Percentiles rank a stretch among this genome's conserved stretches.
phyloP scores from a whole-genome alignment of 2,797 vertebrate genomes.

The Danio jaintianensis region DNA sequence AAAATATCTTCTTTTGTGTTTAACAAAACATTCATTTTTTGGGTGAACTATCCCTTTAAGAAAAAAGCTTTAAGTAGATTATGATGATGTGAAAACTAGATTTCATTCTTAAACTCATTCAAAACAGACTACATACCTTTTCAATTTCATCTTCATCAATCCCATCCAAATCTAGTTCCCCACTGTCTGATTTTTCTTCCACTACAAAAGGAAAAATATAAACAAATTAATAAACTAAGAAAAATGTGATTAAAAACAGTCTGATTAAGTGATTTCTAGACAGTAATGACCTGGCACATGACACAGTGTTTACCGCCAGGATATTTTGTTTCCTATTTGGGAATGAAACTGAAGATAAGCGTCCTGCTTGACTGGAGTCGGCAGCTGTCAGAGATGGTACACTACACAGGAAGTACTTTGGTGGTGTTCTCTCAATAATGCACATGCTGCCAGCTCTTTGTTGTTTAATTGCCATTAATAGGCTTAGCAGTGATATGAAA shows the following conservation, averaged over 20 bases:
- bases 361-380: constrained; percentile 36
- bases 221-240: constrained; percentile 17
- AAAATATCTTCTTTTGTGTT: too few relatives aligned
- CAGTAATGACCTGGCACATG: constrained; percentile 16
- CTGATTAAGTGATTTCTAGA: constrained; percentile 46
- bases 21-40: too few relatives aligned
- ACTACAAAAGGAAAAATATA: constrained; percentile 42
- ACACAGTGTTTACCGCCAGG: constrained; percentile 22
- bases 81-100: neutral
- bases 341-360: constrained; percentile 55
- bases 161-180: constrained; percentile 91
- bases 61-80: neutral
- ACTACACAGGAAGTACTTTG: constrained; percentile 17
- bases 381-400: constrained; percentile 15
- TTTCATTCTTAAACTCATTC: neutral
- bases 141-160: constrained; percentile 96
- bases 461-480: constrained; percentile 54
- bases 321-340: constrained; percentile 45
- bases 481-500: constrained; percentile 40
- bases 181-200: constrained; percentile 80
- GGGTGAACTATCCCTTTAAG: too few relatives aligned
- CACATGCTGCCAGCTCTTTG: constrained; percentile 27
- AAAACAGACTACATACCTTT: constrained; percentile 77
- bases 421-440: constrained; percentile 46
- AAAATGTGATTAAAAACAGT: neutral